Evolutionary conservation across 2,797 vertebrate genomes (phyloP).

Genomic region (Pachyuromys duprasi): DNA sequence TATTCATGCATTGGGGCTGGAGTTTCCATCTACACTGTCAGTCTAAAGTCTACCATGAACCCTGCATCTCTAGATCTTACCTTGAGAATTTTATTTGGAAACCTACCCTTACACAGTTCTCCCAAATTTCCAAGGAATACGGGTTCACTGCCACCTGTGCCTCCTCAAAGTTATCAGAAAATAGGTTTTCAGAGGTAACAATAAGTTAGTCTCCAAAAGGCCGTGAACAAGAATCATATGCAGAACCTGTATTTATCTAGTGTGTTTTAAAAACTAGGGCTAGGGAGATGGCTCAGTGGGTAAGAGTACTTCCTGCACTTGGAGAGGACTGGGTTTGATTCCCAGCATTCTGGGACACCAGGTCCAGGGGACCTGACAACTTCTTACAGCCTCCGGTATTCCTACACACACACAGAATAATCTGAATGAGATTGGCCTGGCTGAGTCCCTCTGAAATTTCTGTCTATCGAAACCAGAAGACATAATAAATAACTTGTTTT

Average conservation of each 20-base stretch:
- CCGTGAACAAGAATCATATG: not conserved
- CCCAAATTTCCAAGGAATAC: not conserved
- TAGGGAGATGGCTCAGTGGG: not conserved
- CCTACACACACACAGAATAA: not conserved
- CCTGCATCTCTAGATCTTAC: not conserved
- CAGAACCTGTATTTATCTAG: not conserved
- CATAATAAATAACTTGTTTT: not conserved
- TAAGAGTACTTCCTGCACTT: not conserved
- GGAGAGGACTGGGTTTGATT: not conserved
- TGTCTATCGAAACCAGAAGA: not conserved
- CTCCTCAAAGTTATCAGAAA: not conserved
- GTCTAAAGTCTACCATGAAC: not conserved
- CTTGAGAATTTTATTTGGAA: not conserved
- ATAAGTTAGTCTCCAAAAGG: not conserved
- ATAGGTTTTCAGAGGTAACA: not conserved
- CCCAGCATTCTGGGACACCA: not conserved
- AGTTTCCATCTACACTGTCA: not conserved
- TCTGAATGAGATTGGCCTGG: not conserved
- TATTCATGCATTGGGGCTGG: not conserved
- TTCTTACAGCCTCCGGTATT: not conserved
- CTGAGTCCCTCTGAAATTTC: not conserved
- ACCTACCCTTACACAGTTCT: not conserved
- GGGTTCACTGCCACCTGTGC: not conserved
- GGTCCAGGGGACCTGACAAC: not conserved
- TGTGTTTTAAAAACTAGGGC: not conserved